Conservation (phyloP, 2,888 invertebrate species). For the Calephelis perditalis region DNA sequence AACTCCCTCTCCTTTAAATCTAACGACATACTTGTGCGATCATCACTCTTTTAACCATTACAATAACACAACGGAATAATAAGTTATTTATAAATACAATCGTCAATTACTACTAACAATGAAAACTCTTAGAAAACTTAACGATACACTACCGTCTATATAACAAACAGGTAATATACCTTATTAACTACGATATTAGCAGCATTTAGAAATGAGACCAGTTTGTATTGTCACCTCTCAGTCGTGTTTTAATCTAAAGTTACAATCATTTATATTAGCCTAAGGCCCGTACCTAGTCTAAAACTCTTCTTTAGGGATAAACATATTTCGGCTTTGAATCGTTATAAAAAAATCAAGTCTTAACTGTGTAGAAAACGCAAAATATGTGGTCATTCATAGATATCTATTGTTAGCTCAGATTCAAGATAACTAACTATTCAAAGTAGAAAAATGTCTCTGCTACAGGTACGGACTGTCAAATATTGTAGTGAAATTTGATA, state of each 20-base stretch:
- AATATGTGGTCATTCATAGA: too few species aligned
- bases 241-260: slow-evolving; percentile 50
- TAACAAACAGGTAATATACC: slow-evolving; percentile 39
- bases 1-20: too few species aligned
- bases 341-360: too few species aligned
- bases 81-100: slow-evolving; percentile 40
- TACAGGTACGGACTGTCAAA: too few species aligned
- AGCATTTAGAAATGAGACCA: slow-evolving; percentile 59
- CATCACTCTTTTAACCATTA: slow-evolving; percentile 3
- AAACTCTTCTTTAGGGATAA: too few species aligned
- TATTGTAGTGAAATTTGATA: too few species aligned
- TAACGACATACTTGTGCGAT: slow-evolving; percentile 28
- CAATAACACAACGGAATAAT: slow-evolving; percentile 25
- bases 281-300: too few species aligned
- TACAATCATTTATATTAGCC: slow-evolving; percentile 13
- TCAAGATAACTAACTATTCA: too few species aligned
- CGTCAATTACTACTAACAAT: slow-evolving; percentile 48
- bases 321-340: too few species aligned
- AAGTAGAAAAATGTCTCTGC: too few species aligned
- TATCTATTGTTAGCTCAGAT: too few species aligned
- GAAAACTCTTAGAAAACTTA: slow-evolving; percentile 45
- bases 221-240: slow-evolving; percentile 69
- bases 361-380: too few species aligned
- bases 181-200: slow-evolving; percentile 41
- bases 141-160: slow-evolving; percentile 29